These are phyloP conservation scores for Centropus bengalensis DNA, from an alignment of 2,113 vertebrate genomes.

Conservation along the genomic window DNA sequence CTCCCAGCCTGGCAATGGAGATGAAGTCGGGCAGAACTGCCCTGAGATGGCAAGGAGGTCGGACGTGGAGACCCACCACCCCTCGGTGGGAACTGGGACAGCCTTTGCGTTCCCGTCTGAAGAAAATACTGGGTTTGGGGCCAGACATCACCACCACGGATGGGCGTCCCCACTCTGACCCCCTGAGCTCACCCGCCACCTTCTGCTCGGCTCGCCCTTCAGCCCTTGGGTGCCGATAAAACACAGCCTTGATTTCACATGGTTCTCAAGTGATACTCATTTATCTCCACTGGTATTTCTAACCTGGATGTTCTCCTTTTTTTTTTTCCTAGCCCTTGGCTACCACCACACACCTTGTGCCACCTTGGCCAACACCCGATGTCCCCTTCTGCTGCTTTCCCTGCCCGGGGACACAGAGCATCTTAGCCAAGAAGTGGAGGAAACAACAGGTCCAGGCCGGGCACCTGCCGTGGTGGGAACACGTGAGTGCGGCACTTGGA, in stretches of 20 bases:
- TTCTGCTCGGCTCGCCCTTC: neutral
- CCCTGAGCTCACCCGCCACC: neutral
- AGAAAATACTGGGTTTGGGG: neutral
- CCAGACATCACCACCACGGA: neutral
- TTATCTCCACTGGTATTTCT: neutral
- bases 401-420: neutral
- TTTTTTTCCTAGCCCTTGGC: neutral
- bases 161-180: neutral
- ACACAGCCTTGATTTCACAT: neutral
- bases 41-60: neutral
- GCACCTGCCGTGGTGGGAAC: neutral
- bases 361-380: neutral
- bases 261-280: neutral
- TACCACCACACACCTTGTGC: neutral
- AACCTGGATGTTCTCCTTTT: neutral
- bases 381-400: neutral
- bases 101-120: neutral
- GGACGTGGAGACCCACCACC: neutral
- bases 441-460: neutral
- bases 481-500: accelerated
- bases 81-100: accelerated
- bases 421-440: neutral
- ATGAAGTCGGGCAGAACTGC: neutral
- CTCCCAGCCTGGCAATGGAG: neutral
- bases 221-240: neutral